These are phyloP conservation scores for Aphidius ervi DNA, from an alignment of 1,140 invertebrate species.

Conservation along the genomic window DNA sequence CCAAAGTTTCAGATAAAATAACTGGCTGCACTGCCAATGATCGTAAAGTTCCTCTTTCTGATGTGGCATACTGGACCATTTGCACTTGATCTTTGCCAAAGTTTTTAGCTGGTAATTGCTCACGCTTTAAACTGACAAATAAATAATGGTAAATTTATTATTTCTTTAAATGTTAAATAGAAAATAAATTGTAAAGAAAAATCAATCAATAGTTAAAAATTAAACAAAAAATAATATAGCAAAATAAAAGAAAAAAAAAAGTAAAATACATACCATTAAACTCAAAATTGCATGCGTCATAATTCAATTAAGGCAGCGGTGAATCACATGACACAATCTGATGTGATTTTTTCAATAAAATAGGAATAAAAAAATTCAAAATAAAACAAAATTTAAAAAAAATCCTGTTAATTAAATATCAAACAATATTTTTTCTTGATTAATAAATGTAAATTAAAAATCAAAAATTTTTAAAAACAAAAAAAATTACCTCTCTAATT, in stretches of 20 bases:
- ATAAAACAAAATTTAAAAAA: no score
- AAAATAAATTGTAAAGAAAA: no score
- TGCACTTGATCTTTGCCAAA: conserved; percentile 47
- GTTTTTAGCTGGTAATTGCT: conserved; percentile 39
- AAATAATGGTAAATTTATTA: conserved; percentile 10
- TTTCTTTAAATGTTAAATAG: not conserved
- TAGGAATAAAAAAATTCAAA: not conserved
- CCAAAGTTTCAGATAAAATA: conserved; percentile 42
- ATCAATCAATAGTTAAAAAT: conserved; percentile 7
- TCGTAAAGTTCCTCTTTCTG: conserved; percentile 41
- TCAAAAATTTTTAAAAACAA: not conserved
- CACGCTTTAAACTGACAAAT: conserved; percentile 40
- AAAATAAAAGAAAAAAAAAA: conserved; percentile 10
- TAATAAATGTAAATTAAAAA: not conserved
- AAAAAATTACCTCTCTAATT: conserved; percentile 16
- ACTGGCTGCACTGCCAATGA: conserved; percentile 44
- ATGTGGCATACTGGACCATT: conserved; percentile 50
- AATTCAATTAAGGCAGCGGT: no score
- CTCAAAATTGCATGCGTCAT: not conserved
- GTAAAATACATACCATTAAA: conserved; percentile 11
- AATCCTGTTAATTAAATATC: no score
- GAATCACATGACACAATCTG: no score
- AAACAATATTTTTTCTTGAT: not conserved
- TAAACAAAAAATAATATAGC: not conserved
- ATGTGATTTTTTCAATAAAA: not conserved